Evolutionary conservation across 2,113 vertebrate genomes (phyloP).

Genomic region (Thalassoma bifasciatum): DNA sequence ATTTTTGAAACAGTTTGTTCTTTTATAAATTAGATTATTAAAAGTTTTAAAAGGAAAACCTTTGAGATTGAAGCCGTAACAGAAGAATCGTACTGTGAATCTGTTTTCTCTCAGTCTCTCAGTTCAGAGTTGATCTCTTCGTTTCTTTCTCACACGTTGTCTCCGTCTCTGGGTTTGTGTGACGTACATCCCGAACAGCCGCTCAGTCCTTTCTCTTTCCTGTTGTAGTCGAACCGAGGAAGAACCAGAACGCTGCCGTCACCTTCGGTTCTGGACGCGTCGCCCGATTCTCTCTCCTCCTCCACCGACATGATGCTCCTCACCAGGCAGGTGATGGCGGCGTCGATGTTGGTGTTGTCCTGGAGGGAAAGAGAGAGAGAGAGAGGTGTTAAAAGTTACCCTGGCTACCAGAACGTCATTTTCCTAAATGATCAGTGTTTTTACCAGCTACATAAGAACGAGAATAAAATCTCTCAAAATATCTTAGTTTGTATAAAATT

Average conservation of each 20-base stretch:
- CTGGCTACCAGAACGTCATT: no score
- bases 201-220: conserved; percentile 48
- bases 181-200: conserved; percentile 71
- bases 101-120: conserved; percentile 7
- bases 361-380: conserved; percentile 46
- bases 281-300: conserved; percentile 42
- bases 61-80: background rate
- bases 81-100: no score
- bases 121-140: background rate
- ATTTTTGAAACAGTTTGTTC: background rate
- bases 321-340: conserved; percentile 81
- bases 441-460: no score
- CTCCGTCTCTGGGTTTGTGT: conserved; percentile 32
- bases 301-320: conserved; percentile 79
- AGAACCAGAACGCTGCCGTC: conserved; percentile 74
- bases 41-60: background rate
- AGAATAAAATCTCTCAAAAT: no score
- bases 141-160: conserved; percentile 27
- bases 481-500: no score
- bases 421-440: no score
- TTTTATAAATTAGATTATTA: background rate
- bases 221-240: conserved; percentile 70
- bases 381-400: no score
- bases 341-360: conserved; percentile 86
- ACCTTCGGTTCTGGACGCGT: background rate